Percentiles rank a stretch among this genome's conserved stretches.
Evolutionary conservation across 1,140 invertebrate species (phyloP).

Genomic region (Cecropterus lyciades): DNA sequence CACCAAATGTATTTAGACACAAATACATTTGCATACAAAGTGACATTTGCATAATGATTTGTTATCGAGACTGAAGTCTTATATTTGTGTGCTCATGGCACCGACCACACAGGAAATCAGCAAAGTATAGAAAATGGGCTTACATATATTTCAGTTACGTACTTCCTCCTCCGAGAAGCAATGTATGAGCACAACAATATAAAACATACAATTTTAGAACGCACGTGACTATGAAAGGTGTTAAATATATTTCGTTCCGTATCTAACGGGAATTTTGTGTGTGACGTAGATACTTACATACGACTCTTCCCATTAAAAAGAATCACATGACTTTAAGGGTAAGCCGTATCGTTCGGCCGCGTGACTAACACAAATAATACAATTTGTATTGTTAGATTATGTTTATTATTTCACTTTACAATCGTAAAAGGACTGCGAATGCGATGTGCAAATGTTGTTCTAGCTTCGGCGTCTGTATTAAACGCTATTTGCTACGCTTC

Average conservation of each 20-base stretch:
- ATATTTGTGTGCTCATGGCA: too few relatives aligned
- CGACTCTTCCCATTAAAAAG: background rate
- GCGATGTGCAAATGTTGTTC: background rate
- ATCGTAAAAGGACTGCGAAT: background rate
- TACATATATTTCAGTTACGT: background rate
- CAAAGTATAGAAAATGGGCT: background rate
- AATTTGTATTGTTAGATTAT: background rate
- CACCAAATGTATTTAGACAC: too few relatives aligned
- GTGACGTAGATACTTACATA: slow-evolving; percentile 12
- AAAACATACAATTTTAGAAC: slow-evolving; percentile 27
- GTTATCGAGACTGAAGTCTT: too few relatives aligned
- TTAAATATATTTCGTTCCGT: slow-evolving; percentile 50
- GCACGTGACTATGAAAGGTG: slow-evolving; percentile 47
- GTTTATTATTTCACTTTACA: background rate
- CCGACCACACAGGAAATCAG: background rate
- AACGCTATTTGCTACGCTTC: background rate
- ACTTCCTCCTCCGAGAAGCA: background rate
- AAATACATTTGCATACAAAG: too few relatives aligned
- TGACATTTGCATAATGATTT: too few relatives aligned
- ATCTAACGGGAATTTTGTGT: slow-evolving; percentile 36
- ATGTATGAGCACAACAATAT: slow-evolving; percentile 24
- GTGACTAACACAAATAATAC: background rate
- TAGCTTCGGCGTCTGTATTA: background rate
- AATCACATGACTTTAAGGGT: slow-evolving; percentile 55
- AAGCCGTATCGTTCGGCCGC: background rate